Evolutionary conservation across 2,113 vertebrate species (phyloP).

Genomic region (Hippocampus comes): DNA sequence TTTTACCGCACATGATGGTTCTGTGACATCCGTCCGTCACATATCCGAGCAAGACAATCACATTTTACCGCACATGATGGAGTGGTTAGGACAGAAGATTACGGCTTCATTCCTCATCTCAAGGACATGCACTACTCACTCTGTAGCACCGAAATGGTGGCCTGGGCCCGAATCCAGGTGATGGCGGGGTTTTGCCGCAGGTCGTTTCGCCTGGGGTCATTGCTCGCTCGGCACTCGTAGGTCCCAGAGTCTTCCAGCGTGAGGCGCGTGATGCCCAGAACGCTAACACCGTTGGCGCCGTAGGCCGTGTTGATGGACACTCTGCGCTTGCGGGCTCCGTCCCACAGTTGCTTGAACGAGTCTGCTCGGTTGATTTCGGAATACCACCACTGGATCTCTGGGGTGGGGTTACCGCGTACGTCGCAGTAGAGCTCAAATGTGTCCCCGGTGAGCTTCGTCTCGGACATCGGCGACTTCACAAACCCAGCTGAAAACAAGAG

Average conservation of each 20-base stretch:
- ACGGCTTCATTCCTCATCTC: conserved; percentile 79
- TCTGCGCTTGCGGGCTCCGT: conserved; percentile 90
- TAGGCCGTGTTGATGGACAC: conserved; percentile 95
- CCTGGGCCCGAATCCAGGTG: conserved; percentile 99
- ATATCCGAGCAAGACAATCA: not conserved
- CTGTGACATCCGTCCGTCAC: not conserved
- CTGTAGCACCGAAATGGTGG: conserved; percentile 97
- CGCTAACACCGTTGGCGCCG: conserved; percentile 93
- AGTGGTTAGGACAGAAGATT: not conserved
- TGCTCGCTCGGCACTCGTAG: conserved; percentile 99
- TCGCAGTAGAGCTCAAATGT: conserved; percentile 99
- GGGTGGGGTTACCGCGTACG: conserved; percentile 93
- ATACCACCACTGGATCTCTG: conserved; percentile 99
- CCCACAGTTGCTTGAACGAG: conserved; percentile 99
- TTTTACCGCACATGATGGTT: not conserved
- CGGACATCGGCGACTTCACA: conserved; percentile 99
- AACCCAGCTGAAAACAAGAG: conserved; percentile 88
- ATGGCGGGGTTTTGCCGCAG: conserved; percentile 95
- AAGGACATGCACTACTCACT: conserved; percentile 93
- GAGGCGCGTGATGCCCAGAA: conserved; percentile 92
- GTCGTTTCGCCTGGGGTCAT: conserved; percentile 96
- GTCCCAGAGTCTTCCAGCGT: conserved; percentile 96
- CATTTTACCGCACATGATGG: not conserved
- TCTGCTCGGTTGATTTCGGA: conserved; percentile 96
- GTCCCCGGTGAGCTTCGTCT: conserved; percentile 99